Evolutionary conservation across 2,888 invertebrate species (phyloP), one percentile per base, ranked within the genome.

Genomic region (Rhamphomyia laevipes): DNA sequence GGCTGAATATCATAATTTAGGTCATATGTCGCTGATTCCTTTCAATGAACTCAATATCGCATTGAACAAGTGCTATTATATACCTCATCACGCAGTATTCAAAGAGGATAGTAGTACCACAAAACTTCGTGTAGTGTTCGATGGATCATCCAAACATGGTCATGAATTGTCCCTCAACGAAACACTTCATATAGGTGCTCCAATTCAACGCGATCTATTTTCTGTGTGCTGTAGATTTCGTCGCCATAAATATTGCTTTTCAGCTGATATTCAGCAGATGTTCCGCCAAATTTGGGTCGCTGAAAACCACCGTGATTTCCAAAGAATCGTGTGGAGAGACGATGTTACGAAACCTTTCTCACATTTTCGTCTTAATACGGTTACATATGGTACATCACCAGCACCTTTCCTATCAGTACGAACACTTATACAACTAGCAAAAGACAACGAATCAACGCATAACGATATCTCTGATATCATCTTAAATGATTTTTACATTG

Each of bases 71-170:
- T 27, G 23, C 23, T 27, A 27, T 9, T 58, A 56, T 23, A 40
- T 55, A 12, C 46, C 55, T 12, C 53, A 58, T 31, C 55, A 58
- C 43, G 53, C 54, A 2, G 53, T 55, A 2, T 43, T 54, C 2
- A 55, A 53, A 35, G 46, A 54, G 4, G 51, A 50, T 12, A 55
- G 53, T 45, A 47, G 50, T 27, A 42, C 48, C 16, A 49, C 52
- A 2, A 56, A 52, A 49, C 48, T 46, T 30, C 33, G 48, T 30
- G 51, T 55, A 9, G 53, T 53, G 1, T 55, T 55, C 17, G 51
- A 53, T 43, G 51, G 35, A 17, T 43, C 43, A 30, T 40, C 49
- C n/a, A 49, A 23, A 27, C 27, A 45, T 17, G 43, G 17, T 13
- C 18, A 13, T 13, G 21, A 43, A n/a, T 12, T 13, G 7, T 51